Evolutionary conservation across 2,888 invertebrate species (phyloP), one percentile per base, ranked within the genome.

Genomic region (Gisinianus flammeolus): DNA sequence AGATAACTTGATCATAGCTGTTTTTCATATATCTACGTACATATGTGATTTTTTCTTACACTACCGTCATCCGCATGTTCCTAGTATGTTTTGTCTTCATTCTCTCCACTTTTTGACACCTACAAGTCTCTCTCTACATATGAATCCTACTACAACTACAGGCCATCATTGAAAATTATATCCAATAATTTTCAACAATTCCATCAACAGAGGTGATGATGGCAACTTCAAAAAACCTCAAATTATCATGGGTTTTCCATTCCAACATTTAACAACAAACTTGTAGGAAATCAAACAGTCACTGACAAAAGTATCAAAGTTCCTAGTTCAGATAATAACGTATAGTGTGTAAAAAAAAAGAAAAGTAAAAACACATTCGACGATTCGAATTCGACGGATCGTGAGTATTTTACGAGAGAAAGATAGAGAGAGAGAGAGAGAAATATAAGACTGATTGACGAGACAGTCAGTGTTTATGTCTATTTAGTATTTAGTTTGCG

Each of bases 181-280:
- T 56, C 56, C 54, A 71, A 71, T 71, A 28, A 72, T 58, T 72
- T 72, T 54, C 56, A 54, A 72, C 28, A 72, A 72, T 72, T 72
- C 72, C 31, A 58, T 72, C 72, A 72, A 72, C 58, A 72, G 62
- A 24, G 58, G 33, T 72, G 58, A 72, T 72, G 72, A 62, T 26
- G 62, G 26, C 26, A 12, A 58, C 44, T 44, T 44, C 44, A 44
- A 66, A 58, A 24, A 58, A 28, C 28, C 10, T 66, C 44, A 44
- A 44, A 44, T 44, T 44, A 44, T 44, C 44, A 12, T 44, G 8
- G 19, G 19, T 19, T 44, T 12, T 44, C 44, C 12, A 44, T 12
- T 44, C 44, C 12, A 44, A 44, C 44, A 44, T 44, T 44, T 12
- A n/a, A n/a, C n/a, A n/a, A n/a, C n/a, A n/a, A 19, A 44, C 44